Evolutionary conservation across 2,888 invertebrate genomes (phyloP).

Genomic region (Drosophila demipolita): DNA sequence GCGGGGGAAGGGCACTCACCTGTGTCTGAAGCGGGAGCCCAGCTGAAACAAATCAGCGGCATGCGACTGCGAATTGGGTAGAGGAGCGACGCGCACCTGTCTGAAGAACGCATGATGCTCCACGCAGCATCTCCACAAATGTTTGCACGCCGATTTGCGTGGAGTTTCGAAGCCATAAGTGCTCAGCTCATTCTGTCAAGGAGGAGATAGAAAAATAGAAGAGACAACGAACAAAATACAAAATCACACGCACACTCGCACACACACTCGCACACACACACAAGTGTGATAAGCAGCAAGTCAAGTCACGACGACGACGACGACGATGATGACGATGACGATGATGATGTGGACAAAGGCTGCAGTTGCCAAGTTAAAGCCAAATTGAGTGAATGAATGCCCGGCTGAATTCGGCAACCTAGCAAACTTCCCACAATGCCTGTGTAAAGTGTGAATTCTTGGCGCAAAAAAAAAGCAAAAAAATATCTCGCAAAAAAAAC

Average conservation of each 20-base stretch:
- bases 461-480: slow-evolving; percentile 40
- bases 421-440: slow-evolving; percentile 39
- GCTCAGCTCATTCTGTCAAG: slow-evolving; percentile 93
- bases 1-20: slow-evolving; percentile 86
- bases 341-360: slow-evolving; percentile 25
- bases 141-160: slow-evolving; percentile 96
- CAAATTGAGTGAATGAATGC: slow-evolving; percentile 81
- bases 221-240: slow-evolving; percentile 4
- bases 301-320: slow-evolving; percentile 44
- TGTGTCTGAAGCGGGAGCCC: slow-evolving; percentile 92
- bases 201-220: slow-evolving; percentile 9
- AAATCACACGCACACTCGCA: no score
- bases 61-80: slow-evolving; percentile 86
- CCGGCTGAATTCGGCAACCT: slow-evolving; percentile 59
- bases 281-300: slow-evolving; percentile 69
- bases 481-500: slow-evolving; percentile 6
- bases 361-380: slow-evolving; percentile 65
- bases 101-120: slow-evolving; percentile 98
- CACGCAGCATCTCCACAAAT: slow-evolving; percentile 97
- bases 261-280: slow-evolving; percentile 4
- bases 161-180: slow-evolving; percentile 98
- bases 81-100: slow-evolving; percentile 91
- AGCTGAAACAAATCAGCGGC: slow-evolving; percentile 91
- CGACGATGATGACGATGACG: slow-evolving; percentile 25
- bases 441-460: slow-evolving; percentile 67